Conservation (phyloP, 2,797 vertebrate genomes). For the Pygocentrus nattereri region DNA sequence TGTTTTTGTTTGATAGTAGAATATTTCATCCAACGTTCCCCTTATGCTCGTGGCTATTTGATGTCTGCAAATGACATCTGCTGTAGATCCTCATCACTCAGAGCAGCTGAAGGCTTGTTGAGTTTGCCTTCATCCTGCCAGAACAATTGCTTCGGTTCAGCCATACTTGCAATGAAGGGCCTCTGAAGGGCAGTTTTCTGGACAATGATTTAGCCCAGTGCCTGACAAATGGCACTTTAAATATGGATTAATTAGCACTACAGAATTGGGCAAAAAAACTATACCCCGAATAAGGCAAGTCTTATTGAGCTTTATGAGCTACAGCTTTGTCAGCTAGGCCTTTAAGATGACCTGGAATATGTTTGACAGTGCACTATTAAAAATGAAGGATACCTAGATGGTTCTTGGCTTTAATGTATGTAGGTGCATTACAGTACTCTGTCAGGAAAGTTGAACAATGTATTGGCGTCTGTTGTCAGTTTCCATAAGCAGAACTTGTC, state of each 20-base stretch:
- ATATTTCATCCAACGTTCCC: not conserved
- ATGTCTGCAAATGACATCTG: slow-evolving; percentile 10
- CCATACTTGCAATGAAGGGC: slow-evolving; percentile 17
- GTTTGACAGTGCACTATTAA: too few relatives aligned
- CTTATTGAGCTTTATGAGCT: slow-evolving; percentile 8
- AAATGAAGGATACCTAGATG: too few relatives aligned
- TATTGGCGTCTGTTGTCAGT: too few relatives aligned
- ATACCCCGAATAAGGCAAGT: not conserved
- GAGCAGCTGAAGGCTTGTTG: not conserved
- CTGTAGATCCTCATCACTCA: not conserved
- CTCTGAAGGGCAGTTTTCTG: slow-evolving; percentile 13
- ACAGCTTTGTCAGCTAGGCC: not conserved
- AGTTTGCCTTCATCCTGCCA: slow-evolving; percentile 23
- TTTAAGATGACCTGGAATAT: too few relatives aligned
- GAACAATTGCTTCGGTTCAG: slow-evolving; percentile 16
- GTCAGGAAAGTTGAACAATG: too few relatives aligned
- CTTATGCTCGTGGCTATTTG: slow-evolving; percentile 14
- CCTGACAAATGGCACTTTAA: slow-evolving; percentile 27
- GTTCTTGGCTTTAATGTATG: too few relatives aligned
- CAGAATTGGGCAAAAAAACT: slow-evolving; percentile 3
- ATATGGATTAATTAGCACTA: not conserved
- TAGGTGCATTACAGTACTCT: too few relatives aligned
- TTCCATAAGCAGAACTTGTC: too few relatives aligned
- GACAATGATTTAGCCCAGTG: slow-evolving; percentile 7
- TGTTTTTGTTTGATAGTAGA: not conserved